Evolutionary conservation across 1,140 invertebrate species (phyloP), one percentile per base, ranked within the genome.

Genomic region (Geopemphigus sp.): DNA sequence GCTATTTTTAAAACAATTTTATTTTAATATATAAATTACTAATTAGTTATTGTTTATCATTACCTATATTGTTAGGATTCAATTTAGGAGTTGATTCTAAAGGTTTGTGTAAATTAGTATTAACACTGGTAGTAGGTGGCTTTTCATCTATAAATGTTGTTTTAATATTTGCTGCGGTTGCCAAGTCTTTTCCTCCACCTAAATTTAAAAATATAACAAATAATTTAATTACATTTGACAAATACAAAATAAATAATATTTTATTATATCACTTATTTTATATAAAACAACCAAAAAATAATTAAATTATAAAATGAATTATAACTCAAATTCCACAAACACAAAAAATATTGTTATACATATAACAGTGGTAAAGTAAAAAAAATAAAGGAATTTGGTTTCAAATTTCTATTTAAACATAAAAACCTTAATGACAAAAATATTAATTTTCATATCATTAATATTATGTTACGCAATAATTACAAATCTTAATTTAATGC

Each of bases 151-250:
- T 1, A 78, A 61, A 78, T 5, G 56, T 17, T 61, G 57, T 45
- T 12, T 78, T 78, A 54, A 81, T 88, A 24, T 89, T 88, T 17
- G 90, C 91, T 2, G 91, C 91, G 22, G 92, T 90, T 5, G 92
- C 92, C 82, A 94, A 85, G 84, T 93, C 92, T 84, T 92, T 93
- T 19, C 93, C 92, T 12, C 92, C 92, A 83, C 92, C 92, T 93
- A 81, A 39, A 83, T 83, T 84, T 82, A 80, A 84, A 54, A 64
- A 64, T 12, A 3, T 8, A 64, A 64, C 19, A n/a, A 54, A 64
- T 64, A n/a, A 64, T 22, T 63, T 29, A 26, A 17, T 12, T n/a
- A n/a, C n/a, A n/a, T n/a, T 61, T 29, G 8, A 26, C 6, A 26
- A 61, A 26, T 29, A 17, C 26, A 32, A 29, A 63, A 63, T 26